Evolutionary conservation across 2,797 vertebrate species (phyloP), one percentile per base, ranked within the genome.

Genomic region (Serranus cabrilla): DNA sequence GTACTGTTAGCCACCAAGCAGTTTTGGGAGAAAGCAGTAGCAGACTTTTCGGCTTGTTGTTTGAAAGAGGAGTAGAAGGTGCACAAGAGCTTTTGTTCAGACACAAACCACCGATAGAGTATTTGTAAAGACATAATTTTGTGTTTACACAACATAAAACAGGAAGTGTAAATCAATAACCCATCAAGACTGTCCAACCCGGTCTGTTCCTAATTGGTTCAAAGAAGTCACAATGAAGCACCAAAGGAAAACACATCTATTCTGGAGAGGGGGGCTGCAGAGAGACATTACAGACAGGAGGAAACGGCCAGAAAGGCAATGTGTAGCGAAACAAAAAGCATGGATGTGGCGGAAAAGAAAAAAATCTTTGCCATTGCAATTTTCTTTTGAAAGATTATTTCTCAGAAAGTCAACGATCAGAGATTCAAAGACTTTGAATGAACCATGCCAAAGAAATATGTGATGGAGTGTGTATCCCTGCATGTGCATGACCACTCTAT

Each of bases 121-220:
- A 25, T 43, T 31, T 40, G 34, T 49, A 18, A 65, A 31, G 9
- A 69, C 14, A 62, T 13, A 34, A 49, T 2, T 61, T n/a, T 55
- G 13, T 50, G 12, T n/a, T 27, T 37, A 39, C 6, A 43, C 7
- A 39, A 55, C 7, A 54, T 12, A 20, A 16, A 37, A n/a, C 17
- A 45, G 4, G 7, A 71, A 55, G n/a, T 42, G 64, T 59, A 43
- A 13, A 34, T 81, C 56, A 67, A 76, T 62, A 51, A 61, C 1
- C 5, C 9, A 40, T 66, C 16, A 10, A 34, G 62, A 14, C 10
- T 39, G 58, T 46, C 21, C 1, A 10, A 25, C 25, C 23, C 39
- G 5, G 11, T 43, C n/a, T n/a, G 1, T 1, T 63, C 45, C n/a
- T 57, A 3, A 2, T 51, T 18, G 16, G 55, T 74, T 65, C 23